Evolutionary conservation across 2,888 invertebrate genomes (phyloP).

Genomic region (Agrotis exclamationis): DNA sequence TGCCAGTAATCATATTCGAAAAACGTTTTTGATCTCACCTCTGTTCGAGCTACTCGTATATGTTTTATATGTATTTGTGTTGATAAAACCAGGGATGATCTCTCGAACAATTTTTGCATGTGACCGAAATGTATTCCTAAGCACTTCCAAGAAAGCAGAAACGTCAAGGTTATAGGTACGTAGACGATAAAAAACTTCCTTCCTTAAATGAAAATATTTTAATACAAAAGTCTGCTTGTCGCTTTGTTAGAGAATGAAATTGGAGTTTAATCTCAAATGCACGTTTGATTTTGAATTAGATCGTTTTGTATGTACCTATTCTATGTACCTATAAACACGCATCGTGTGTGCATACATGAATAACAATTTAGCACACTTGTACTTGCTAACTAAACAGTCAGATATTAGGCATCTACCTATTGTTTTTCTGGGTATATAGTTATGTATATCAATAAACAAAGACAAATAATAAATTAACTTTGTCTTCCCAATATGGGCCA

Average conservation of each 20-base stretch:
- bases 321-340: constrained; percentile 3
- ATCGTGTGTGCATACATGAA: constrained; percentile 47
- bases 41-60: not conserved
- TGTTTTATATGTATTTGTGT: constrained; percentile 21
- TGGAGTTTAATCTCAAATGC: constrained; percentile 22
- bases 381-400: constrained; percentile 45
- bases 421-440: not conserved
- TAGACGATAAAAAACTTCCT: constrained; percentile 37
- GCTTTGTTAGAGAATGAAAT: constrained; percentile 19
- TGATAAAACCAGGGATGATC: constrained; percentile 26
- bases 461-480: not conserved
- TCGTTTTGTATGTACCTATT: constrained; percentile 24
- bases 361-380: constrained; percentile 38
- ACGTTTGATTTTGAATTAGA: constrained; percentile 29
- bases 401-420: not conserved
- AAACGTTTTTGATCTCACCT: constrained; percentile 29
- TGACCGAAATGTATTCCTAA: constrained; percentile 33
- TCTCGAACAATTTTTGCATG: constrained; percentile 31
- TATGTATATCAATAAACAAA: not conserved
- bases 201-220: constrained; percentile 50
- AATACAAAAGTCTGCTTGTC: constrained; percentile 14
- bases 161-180: constrained; percentile 43
- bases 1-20: constrained; percentile 37
- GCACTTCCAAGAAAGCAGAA: constrained; percentile 36
- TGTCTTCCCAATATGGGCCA: not conserved